Conservation (phyloP, 2,888 invertebrate species). For the Acanthoscelides obtectus region DNA sequence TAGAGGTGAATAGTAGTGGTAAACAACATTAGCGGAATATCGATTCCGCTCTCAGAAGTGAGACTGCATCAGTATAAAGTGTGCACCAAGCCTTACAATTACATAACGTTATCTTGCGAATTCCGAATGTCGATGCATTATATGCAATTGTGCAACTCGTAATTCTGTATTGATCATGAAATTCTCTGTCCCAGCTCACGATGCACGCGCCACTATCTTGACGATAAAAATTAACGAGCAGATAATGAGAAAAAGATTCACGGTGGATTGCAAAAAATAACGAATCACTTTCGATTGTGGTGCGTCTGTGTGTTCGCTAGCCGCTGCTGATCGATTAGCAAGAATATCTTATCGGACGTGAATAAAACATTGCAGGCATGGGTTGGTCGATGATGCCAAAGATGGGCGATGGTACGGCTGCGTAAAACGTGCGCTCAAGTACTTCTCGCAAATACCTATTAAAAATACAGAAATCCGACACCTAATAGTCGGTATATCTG, state of each 20-base stretch:
- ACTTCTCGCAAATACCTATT: too few relatives aligned
- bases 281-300: conserved; percentile 3
- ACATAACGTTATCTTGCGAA: too few relatives aligned
- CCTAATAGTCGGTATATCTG: too few relatives aligned
- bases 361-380: conserved; percentile 3
- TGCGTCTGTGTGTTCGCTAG: neutral
- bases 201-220: neutral
- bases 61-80: too few relatives aligned
- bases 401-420: neutral
- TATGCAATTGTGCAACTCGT: too few relatives aligned
- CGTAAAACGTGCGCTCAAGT: too few relatives aligned
- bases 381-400: neutral
- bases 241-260: neutral
- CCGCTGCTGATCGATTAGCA: conserved; percentile 8
- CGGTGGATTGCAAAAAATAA: neutral
- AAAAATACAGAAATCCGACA: too few relatives aligned
- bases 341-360: conserved; percentile 4
- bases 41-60: too few relatives aligned
- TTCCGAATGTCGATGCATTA: too few relatives aligned
- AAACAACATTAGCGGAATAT: too few relatives aligned
- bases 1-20: too few relatives aligned
- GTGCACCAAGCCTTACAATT: too few relatives aligned
- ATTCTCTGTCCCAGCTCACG: neutral
- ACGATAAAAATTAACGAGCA: neutral
- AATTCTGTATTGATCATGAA: neutral